Base-by-base conservation (phyloP, 2,797 vertebrate genomes). In the Hipposideros larvatus region DNA sequence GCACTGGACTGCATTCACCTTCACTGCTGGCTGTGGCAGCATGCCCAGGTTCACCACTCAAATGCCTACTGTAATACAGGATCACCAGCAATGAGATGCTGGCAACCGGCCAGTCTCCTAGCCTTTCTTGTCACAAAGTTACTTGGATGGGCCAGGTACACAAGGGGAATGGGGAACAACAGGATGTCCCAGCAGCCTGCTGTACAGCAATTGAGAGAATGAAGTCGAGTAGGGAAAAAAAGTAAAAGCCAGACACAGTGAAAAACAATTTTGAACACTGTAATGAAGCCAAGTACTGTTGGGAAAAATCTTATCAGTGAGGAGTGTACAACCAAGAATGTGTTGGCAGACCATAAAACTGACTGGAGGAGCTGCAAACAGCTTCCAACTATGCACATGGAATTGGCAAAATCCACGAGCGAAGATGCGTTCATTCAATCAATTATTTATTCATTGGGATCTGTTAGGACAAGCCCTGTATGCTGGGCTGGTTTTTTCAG, bases 281-380 rank as follows among this genome's bases (percentile, higher is more conserved):
- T 96, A 95, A 97, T 89, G 83, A 95, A 95, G 96, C 97, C 97
- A 98, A 94, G 94, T 96, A 95, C 96, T 96, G 90, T 96, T 97
- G 97, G 94, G 96, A 96, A 97, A 97, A 96, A 97, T 96, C 88
- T 92, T 97, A 95, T 97, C 97, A 97, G 93, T 96, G 92, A 93
- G 95, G 95, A 96, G 87, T 87, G 79, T 96, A 96, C 92, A 95
- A 97, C 89, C 95, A 96, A 96, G 83, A 97, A 97, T 92, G 87
- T 96, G 83, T 96, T 97, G 94, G 96, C 97, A 97, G 94, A 87
- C 92, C 95, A 96, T 89, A 95, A 97, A 97, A 95, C 74, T 90
- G 86, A 97, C 95, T 97, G 90, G 79, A 95, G 97, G 91, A 92
- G 83, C 34, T 97, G 78, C 96, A 92, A 96, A 96, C 92, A 79